Base-by-base conservation (phyloP, 2,113 vertebrate species). In the Pseudopodoces humilis region DNA sequence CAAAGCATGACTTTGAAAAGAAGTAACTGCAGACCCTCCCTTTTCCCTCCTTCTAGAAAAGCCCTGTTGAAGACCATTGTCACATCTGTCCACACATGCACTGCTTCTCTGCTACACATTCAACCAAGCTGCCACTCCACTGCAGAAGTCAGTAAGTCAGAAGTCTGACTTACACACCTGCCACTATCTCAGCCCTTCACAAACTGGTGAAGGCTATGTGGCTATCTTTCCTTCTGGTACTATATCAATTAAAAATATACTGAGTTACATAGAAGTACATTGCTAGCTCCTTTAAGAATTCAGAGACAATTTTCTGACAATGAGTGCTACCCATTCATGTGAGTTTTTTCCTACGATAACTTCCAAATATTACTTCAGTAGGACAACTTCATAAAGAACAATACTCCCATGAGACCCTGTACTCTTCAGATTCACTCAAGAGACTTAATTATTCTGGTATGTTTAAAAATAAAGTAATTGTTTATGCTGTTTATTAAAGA, bases 1-100 rank as follows among this genome's bases (percentile, higher is more conserved):
- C n/a, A 49, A 83, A 83, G 74, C 23, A 65, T 86, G 92, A 96
- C 96, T 94, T 95, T 95, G 88, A 85, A 88, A 94, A 93, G 70
- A 87, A n/a, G 0, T 43, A 80, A 83, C 58, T 88, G 69, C 24
- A 1, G 47, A 87, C 72, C 41, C 69, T 89, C 46, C 10, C 64
- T 74, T 43, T 67, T 19, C 11, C n/a, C 30, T 50, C 21, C 39
- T 20, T 69, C 65, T 64, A 72, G 53, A 72, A 83, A 84, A 93
- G 27, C 44, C 33, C 44, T 41, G 13, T 53, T 71, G 75, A 72
- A 17, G 69, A 37, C 35, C 12, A 39, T 50, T 74, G 74, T 33
- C 31, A 58, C 28, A 43, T 63, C 55, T 50, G 30, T 46, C 31
- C 12, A 4, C 23, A 52, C 2, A 7, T 14, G 15, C 35, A 47